These are phyloP conservation scores for Alethe diademata DNA, from an alignment of 2,113 vertebrate genomes.

Conservation along the genomic window DNA sequence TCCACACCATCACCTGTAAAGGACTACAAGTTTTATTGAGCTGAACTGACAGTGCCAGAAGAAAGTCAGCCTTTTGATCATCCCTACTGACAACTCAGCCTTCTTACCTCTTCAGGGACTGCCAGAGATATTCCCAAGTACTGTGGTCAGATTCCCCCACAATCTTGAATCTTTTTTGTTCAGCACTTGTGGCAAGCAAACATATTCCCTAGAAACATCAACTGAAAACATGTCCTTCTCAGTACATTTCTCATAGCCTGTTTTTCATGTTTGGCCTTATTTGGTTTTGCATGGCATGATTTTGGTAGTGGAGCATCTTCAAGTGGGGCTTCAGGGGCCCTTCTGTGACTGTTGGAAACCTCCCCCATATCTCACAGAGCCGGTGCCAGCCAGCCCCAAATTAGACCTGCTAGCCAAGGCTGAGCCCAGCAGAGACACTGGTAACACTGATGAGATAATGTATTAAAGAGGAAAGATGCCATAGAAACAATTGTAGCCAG, in stretches of 20 bases:
- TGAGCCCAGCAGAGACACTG: background rate
- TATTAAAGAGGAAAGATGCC: background rate
- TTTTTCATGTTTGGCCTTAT: background rate
- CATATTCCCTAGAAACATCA: background rate
- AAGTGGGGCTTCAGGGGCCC: background rate
- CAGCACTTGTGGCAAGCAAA: background rate
- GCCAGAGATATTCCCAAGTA: background rate
- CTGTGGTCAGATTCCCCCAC: background rate
- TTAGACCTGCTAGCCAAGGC: background rate
- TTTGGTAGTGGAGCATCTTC: background rate
- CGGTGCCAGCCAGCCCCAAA: fast-evolving
- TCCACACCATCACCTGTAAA: background rate
- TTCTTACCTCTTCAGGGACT: background rate
- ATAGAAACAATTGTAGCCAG: background rate
- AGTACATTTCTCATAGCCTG: background rate
- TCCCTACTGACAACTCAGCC: background rate
- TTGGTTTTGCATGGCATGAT: background rate
- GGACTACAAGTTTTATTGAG: background rate
- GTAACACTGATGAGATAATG: background rate
- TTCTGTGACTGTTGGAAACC: background rate
- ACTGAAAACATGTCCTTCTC: background rate
- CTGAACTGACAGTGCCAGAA: background rate
- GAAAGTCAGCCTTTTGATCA: background rate
- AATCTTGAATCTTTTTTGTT: background rate
- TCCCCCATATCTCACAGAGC: background rate